Evolutionary conservation across 2,113 vertebrate species (phyloP).

Genomic region (Tupaia tana): DNA sequence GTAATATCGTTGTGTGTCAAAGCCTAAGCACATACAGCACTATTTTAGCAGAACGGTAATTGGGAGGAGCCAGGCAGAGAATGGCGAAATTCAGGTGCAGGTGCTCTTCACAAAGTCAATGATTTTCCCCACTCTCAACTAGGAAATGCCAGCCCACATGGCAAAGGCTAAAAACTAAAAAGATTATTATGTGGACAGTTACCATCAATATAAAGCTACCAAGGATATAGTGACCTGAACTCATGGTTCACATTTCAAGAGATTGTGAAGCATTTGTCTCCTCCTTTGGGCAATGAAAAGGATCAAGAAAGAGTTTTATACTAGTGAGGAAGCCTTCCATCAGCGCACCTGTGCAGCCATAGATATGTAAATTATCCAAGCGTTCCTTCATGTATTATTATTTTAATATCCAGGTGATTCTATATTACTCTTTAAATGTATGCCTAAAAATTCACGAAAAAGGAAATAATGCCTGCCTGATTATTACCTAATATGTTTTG

Average conservation of each 20-base stretch:
- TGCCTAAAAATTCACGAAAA: background rate
- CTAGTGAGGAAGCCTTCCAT: background rate
- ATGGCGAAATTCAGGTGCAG: background rate
- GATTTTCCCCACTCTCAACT: background rate
- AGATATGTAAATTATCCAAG: background rate
- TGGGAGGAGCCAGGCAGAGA: accelerated
- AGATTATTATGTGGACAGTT: background rate
- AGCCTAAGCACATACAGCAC: too few relatives aligned
- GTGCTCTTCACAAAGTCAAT: background rate
- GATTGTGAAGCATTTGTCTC: background rate
- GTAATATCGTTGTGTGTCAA: accelerated
- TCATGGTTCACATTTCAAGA: background rate
- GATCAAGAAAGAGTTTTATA: background rate
- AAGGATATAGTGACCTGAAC: background rate
- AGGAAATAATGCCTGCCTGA: background rate
- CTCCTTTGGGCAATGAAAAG: background rate
- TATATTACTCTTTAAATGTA: background rate
- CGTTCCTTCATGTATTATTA: background rate
- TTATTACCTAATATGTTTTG: background rate
- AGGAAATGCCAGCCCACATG: background rate
- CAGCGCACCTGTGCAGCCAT: background rate
- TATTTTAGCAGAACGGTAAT: accelerated
- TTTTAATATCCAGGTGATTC: background rate
- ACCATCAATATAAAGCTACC: background rate
- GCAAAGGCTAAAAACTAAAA: background rate